Conservation (phyloP, 2,113 vertebrate species). For the Tupaia chinensis region DNA sequence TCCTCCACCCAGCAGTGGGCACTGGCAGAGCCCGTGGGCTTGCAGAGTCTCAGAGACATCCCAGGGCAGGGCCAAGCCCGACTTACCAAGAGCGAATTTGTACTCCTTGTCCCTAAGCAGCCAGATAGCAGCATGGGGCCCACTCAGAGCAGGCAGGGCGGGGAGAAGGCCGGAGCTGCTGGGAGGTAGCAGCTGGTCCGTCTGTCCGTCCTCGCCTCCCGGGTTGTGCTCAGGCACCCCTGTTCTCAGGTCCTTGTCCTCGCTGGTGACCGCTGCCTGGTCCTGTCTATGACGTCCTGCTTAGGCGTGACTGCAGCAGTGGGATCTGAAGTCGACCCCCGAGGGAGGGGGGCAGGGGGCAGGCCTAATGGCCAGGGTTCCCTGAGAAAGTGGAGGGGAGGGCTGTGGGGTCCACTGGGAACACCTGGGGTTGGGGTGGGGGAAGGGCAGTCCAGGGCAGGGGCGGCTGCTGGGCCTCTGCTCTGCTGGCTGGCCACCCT, state of each 20-base stretch:
- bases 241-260: accelerated
- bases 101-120: too few relatives aligned
- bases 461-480: too few relatives aligned
- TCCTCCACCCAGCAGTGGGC: too few relatives aligned
- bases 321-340: background rate
- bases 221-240: background rate
- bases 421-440: background rate
- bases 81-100: too few relatives aligned
- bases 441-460: accelerated
- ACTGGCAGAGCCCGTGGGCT: too few relatives aligned
- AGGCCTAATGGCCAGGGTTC: background rate
- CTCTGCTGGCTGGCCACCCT: too few relatives aligned
- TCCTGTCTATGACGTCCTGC: accelerated
- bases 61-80: too few relatives aligned
- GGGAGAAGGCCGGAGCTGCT: accelerated
- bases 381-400: background rate
- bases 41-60: too few relatives aligned
- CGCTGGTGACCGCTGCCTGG: too few relatives aligned
- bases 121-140: too few relatives aligned
- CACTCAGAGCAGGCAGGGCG: too few relatives aligned
- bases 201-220: too few relatives aligned
- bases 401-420: background rate
- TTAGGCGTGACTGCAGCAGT: accelerated
- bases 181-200: accelerated
- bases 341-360: background rate